Conservation (phyloP, 2,888 invertebrate genomes). For the Ormyrus pomaceus region DNA sequence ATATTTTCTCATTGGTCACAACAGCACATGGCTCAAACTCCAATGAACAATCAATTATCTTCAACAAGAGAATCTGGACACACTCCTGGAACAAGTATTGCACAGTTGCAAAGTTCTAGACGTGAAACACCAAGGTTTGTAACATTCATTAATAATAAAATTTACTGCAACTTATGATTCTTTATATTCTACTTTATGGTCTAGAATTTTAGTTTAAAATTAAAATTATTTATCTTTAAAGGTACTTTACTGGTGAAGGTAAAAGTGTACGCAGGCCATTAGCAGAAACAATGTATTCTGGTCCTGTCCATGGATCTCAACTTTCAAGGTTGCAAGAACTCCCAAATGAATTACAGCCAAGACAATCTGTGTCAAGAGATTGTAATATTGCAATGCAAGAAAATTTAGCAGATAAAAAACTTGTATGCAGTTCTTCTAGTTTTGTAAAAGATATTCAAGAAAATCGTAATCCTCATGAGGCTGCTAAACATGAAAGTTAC, state of each 20-base stretch:
- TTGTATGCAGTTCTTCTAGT: slow-evolving; percentile 18
- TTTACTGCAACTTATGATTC: background rate
- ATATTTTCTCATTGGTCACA: slow-evolving; percentile 65
- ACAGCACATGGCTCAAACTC: slow-evolving; percentile 63
- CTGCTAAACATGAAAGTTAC: slow-evolving; percentile 33
- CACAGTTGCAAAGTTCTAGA: slow-evolving; percentile 55
- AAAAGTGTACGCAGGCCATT: slow-evolving; percentile 66
- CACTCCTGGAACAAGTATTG: slow-evolving; percentile 59
- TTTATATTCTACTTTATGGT: slow-evolving; percentile 10
- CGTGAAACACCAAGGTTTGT: slow-evolving; percentile 63
- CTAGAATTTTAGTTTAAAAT: background rate
- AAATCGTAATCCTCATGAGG: slow-evolving; percentile 56
- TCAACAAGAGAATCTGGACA: slow-evolving; percentile 57
- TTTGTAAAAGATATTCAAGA: slow-evolving; percentile 60
- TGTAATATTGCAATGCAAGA: slow-evolving; percentile 10
- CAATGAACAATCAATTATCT: slow-evolving; percentile 60
- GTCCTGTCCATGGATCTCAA: slow-evolving; percentile 54
- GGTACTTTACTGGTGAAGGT: slow-evolving; percentile 59
- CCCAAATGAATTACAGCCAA: slow-evolving; percentile 44
- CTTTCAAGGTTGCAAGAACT: slow-evolving; percentile 58
- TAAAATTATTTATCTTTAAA: slow-evolving; percentile 46
- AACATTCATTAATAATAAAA: slow-evolving; percentile 14
- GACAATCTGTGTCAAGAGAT: slow-evolving; percentile 38
- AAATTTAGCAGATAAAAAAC: slow-evolving; percentile 28
- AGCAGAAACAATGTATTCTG: slow-evolving; percentile 61